Base-by-base conservation (phyloP, 2,113 vertebrate genomes). In the Clarias magur region DNA sequence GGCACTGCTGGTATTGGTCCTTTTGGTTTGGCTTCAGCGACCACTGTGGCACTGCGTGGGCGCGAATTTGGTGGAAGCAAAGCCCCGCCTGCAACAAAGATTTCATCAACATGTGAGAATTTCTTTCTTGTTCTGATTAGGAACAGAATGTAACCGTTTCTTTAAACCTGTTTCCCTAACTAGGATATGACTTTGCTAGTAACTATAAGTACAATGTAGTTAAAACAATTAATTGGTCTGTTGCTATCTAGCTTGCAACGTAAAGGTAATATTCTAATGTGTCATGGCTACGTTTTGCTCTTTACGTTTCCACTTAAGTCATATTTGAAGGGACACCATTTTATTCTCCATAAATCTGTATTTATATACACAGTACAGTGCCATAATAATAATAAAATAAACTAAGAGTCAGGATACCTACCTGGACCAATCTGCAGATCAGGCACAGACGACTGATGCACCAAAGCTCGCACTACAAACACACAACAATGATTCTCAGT, bases 1-100 rank as follows among this genome's bases (percentile, higher is more conserved):
- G 23, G 6, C 2, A 5, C 1, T 16, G 7, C 0, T 12, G 21
- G n/a, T 0, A 11, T 0, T 5, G 16, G 6, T 5, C 6, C 0
- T 0, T 88, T 88, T 5, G 30, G 0, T 1, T 8, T 23, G 12
- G 25, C 21, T 0, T 65, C 34, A 8, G 17, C 3, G 2, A 0
- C 10, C 60, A 88, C 8, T 3, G 86, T 9, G 19, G 62, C 1
- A 53, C 72, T 88, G 54, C 56, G 73, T 21, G 30, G 30, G 11
- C 60, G 27, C 3, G 2, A 0, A 0, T 0, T 0, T 13, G 21
- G 25, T 12, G 85, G 85, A 48, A 67, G 59, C 38, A 88, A 56
- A 63, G 87, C 73, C n/a, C 83, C 84, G 34, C 27, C 81, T 80
- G 27, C 53, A 34, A 57, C 27, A 30, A 12, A 82, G 59, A 42